Conservation (phyloP, 23 tunicate species). For the Styela clava region DNA sequence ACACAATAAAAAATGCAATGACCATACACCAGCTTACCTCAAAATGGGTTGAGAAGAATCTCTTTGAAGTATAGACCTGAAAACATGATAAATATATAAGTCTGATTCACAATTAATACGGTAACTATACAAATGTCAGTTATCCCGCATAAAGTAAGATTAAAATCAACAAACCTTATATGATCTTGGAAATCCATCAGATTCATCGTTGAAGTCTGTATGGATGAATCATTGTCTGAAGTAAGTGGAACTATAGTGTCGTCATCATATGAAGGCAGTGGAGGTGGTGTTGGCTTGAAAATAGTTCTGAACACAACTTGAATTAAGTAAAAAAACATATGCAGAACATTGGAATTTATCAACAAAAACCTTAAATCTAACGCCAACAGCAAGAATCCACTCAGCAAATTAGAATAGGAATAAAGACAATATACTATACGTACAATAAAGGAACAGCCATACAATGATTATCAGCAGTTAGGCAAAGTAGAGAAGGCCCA, state of each 20-base stretch:
- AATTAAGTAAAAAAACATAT: background rate
- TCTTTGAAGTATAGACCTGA: constrained; percentile 16
- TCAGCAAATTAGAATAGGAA: no score
- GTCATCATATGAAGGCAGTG: background rate
- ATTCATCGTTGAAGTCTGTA: background rate
- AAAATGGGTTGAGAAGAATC: constrained; percentile 20
- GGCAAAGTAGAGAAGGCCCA: constrained; percentile 70
- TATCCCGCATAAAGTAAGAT: no score
- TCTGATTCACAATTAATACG: background rate
- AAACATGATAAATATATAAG: background rate
- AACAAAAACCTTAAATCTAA: no score
- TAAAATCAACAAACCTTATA: constrained; percentile 1
- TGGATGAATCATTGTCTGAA: background rate
- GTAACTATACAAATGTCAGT: no score
- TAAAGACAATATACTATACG: no score
- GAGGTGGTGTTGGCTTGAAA: constrained; percentile 25
- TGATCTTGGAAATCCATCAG: constrained; percentile 22
- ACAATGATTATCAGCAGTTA: constrained; percentile 80
- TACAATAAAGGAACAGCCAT: constrained; percentile 63
- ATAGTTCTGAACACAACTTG: constrained; percentile 3
- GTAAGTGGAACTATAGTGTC: background rate
- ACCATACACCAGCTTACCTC: no score
- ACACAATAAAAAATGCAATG: no score
- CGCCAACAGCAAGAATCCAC: no score
- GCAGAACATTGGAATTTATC: no score